Evolutionary conservation across 1,140 invertebrate genomes (phyloP).

Genomic region (Calliphora vicina): DNA sequence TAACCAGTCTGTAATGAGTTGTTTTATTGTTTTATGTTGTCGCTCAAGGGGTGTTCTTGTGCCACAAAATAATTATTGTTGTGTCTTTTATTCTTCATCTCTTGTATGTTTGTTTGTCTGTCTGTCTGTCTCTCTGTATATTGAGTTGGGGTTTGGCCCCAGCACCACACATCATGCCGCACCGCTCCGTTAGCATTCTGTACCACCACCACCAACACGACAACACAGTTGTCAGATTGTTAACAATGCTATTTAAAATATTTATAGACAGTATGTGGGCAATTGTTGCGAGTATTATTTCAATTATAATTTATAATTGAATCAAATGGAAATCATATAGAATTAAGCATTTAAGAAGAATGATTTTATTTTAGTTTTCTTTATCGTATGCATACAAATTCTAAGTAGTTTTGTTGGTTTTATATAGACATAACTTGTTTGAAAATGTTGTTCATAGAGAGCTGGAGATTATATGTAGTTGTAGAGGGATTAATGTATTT

Average conservation of each 20-base stretch:
- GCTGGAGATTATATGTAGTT: not conserved
- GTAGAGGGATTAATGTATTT: no score
- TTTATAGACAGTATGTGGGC: slow-evolving; percentile 9
- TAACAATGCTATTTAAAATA: slow-evolving; percentile 11
- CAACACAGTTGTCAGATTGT: not conserved
- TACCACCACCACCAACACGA: no score
- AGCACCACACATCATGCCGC: not conserved
- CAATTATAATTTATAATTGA: slow-evolving; percentile 7
- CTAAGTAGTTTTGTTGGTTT: not conserved
- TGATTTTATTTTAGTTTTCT: not conserved
- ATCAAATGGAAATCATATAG: not conserved
- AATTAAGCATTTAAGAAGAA: not conserved
- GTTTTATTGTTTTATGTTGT: not conserved
- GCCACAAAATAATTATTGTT: not conserved
- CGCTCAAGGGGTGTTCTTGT: slow-evolving; percentile 5
- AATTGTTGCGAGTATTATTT: not conserved
- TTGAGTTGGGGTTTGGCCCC: not conserved
- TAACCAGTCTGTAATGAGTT: not conserved
- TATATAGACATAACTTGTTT: not conserved
- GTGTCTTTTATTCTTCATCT: not conserved
- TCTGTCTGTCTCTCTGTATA: not conserved
- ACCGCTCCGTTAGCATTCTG: no score
- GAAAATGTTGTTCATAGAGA: not conserved
- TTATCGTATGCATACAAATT: not conserved
- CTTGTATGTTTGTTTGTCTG: not conserved